phyloP scores from a whole-genome alignment of 2,113 vertebrate genomes.

The Otolemur garnettii region DNA sequence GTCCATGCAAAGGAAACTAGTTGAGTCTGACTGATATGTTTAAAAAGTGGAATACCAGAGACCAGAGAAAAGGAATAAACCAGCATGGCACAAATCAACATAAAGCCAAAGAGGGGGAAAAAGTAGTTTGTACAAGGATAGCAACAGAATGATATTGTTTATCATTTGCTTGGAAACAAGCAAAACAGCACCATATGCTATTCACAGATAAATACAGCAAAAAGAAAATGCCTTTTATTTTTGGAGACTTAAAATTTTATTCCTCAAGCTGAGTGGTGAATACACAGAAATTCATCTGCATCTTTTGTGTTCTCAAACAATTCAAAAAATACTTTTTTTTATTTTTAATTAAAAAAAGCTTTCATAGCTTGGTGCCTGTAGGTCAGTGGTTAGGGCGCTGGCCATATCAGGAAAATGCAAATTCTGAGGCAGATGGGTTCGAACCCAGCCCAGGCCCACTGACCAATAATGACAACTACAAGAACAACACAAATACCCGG shows the following conservation, averaged over 20 bases:
- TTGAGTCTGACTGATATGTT: neutral
- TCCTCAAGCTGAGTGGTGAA: slow-evolving; percentile 8
- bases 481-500: no score
- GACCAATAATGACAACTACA: no score
- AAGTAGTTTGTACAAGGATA: neutral
- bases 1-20: neutral
- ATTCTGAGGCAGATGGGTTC: no score
- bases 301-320: neutral
- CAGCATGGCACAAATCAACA: neutral
- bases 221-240: neutral
- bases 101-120: neutral
- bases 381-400: no score
- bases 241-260: neutral
- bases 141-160: neutral
- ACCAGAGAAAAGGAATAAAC: slow-evolving; percentile 5
- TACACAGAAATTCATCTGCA: neutral
- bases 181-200: neutral
- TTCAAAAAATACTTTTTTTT: neutral
- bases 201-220: neutral
- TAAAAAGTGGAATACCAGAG: neutral
- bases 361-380: no score
- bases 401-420: no score
- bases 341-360: neutral
- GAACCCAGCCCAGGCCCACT: no score
- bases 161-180: neutral